Conservation (phyloP, 2,888 invertebrate genomes). For the Tineola bisselliella region DNA sequence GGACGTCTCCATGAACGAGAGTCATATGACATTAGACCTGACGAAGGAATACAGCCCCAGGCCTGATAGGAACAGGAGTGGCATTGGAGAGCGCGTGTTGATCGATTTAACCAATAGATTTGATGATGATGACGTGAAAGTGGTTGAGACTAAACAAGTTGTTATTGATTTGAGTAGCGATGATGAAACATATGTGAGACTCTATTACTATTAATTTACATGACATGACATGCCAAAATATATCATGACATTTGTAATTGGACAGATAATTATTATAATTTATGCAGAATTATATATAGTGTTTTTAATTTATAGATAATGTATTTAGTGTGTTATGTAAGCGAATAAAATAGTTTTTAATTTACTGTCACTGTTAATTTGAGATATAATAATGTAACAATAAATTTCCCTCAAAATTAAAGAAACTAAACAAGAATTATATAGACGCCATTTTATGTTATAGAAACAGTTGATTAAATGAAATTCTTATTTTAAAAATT, state of each 20-base stretch:
- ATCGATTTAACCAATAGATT: background rate
- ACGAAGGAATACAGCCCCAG: background rate
- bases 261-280: too few species aligned
- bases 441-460: too few species aligned
- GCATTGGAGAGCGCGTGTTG: constrained; percentile 17
- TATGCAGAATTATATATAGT: too few species aligned
- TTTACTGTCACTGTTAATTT: too few species aligned
- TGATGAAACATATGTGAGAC: constrained; percentile 43
- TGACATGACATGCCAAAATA: background rate
- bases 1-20: background rate
- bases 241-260: too few species aligned
- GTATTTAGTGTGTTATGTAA: too few species aligned
- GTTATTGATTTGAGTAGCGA: constrained; percentile 58
- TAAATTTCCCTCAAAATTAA: too few species aligned
- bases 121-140: constrained; percentile 47
- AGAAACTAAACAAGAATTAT: too few species aligned
- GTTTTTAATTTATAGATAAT: too few species aligned
- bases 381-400: too few species aligned
- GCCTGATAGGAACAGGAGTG: constrained; percentile 19
- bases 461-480: too few species aligned
- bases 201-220: background rate
- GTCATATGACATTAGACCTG: background rate
- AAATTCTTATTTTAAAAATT: too few species aligned
- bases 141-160: constrained; percentile 42
- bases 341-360: background rate